Evolutionary conservation across 2,797 vertebrate species (phyloP).

Genomic region (Naso thynnoides): DNA sequence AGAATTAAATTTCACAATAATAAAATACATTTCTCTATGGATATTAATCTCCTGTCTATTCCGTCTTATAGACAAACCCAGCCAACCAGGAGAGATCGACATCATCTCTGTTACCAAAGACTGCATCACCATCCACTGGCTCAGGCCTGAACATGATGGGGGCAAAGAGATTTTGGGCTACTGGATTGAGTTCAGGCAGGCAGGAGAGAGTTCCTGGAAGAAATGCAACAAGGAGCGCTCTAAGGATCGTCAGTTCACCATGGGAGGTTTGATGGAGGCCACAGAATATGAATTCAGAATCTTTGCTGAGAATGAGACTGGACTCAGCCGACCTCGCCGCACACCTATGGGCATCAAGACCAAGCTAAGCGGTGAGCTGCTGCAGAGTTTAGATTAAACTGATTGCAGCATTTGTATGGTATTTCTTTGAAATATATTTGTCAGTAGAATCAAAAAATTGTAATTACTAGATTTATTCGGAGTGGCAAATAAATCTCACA

Average conservation of each 20-base stretch:
- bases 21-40: neutral
- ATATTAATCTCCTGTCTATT: neutral
- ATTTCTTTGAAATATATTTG: neutral
- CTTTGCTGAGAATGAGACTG: conserved; percentile 95
- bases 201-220: conserved; percentile 97
- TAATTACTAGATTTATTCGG: neutral
- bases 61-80: conserved; percentile 92
- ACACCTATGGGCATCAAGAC: conserved; percentile 98
- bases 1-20: neutral
- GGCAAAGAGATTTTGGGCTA: conserved; percentile 98
- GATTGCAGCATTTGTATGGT: neutral
- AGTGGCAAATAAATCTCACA: neutral
- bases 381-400: neutral
- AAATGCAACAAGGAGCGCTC: conserved; percentile 96
- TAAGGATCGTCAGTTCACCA: conserved; percentile 96
- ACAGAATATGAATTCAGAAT: conserved; percentile 98
- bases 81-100: conserved; percentile 98
- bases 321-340: conserved; percentile 94
- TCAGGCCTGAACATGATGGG: conserved; percentile 94
- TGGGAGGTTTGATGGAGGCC: conserved; percentile 96
- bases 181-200: conserved; percentile 96
- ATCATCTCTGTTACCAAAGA: conserved; percentile 96
- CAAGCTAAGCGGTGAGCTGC: conserved; percentile 93
- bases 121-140: conserved; percentile 97
- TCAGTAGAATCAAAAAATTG: neutral